Base-by-base conservation (phyloP, 1,140 invertebrate species). In the Rhagoletis pomonella region DNA sequence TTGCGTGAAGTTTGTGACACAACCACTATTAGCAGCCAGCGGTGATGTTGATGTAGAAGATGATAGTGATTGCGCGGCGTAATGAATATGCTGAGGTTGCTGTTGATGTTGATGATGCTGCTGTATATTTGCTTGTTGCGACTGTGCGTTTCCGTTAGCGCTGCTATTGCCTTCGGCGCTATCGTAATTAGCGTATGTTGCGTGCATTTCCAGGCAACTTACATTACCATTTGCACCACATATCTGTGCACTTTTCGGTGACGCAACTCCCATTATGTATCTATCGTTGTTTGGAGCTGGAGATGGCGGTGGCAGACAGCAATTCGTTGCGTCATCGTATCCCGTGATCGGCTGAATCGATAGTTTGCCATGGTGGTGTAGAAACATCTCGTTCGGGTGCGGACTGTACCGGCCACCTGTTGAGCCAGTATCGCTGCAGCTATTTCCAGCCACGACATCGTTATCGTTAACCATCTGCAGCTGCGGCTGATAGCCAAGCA, bases 271-370 rank as follows among this genome's bases (percentile, higher is more conserved):
- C 39, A 88, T 88, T 59, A 89, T 81, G 62, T 87, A 90, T 50
- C 90, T 89, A 67, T 93, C 92, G 69, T 88, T 91, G 47, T 90
- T 92, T 1, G 92, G 92, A 2, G 92, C 92, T 47, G 92, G 92
- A 42, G 92, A 93, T 6, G 92, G 92, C 14, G 92, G 92, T 1
- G 92, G 91, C 4, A 90, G 73, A 14, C 90, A 90, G 50, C 89
- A 89, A 19, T 89, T 88, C 60, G 89, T 67, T 2, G 89, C 47
- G 58, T 92, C 91, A 73, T 93, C 92, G 77, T 87, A 91, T 9
- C 91, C 89, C 19, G 90, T 89, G 44, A 90, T 87, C 3, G 87
- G 69, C 64, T 91, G 89, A 3, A 92, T 89, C 2, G 90, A 90
- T 1, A 91, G 73, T 47, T 92, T 92, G 6, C 86, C 87, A 14